A percentile compares a stretch with the other conserved stretches of the same genome.
Evolutionary conservation across 2,888 invertebrate species (phyloP).

Genomic region (Platycnemis pennipes): DNA sequence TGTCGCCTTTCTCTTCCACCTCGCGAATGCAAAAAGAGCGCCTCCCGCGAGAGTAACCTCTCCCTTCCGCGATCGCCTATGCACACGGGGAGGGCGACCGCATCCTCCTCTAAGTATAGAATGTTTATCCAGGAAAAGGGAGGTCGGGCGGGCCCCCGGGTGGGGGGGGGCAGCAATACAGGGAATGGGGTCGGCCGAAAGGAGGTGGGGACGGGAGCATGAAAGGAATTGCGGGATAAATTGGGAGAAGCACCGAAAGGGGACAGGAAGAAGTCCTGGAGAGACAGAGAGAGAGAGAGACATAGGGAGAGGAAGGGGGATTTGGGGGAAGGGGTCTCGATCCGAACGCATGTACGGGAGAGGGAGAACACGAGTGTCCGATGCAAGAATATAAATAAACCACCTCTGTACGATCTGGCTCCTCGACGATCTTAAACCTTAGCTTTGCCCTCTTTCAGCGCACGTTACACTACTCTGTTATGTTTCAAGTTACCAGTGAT

Average conservation of each 20-base stretch:
- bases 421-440: not conserved
- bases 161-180: not conserved
- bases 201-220: not conserved
- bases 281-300: not conserved
- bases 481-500: too few species aligned
- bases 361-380: not conserved
- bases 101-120: slow-evolving; percentile 34
- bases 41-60: too few species aligned
- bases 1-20: not conserved
- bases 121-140: slow-evolving; percentile 35
- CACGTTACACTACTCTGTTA: too few species aligned
- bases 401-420: not conserved
- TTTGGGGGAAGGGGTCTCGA: not conserved
- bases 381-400: slow-evolving; percentile 2
- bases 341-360: not conserved
- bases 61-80: not conserved
- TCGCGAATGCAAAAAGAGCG: too few species aligned
- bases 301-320: not conserved
- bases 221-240: slow-evolving; percentile 32
- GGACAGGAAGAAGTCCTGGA: not conserved
- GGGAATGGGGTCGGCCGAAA: slow-evolving; percentile 9
- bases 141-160: not conserved
- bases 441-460: not conserved
- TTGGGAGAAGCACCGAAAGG: not conserved
- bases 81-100: not conserved